A percentile compares a stretch with the other conserved stretches of the same genome.
These are phyloP conservation scores for Abscondita cerata DNA, from an alignment of 2,888 invertebrate genomes.

Conservation along the genomic window DNA sequence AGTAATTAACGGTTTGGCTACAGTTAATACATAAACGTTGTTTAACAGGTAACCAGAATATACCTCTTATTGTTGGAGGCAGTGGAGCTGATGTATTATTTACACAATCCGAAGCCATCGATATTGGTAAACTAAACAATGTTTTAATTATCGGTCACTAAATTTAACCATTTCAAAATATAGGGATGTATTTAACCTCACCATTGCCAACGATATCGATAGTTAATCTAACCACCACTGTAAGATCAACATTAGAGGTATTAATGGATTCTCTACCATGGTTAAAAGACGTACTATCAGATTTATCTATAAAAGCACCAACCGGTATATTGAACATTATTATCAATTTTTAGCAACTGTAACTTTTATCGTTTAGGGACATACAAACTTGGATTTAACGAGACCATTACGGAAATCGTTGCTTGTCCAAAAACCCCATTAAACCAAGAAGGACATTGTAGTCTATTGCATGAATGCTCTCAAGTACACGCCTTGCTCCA, in stretches of 20 bases:
- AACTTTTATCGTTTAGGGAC: conserved; percentile 8
- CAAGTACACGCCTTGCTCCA: conserved; percentile 15
- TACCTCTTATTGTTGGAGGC: no score
- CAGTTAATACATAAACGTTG: no score
- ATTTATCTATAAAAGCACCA: conserved; percentile 8
- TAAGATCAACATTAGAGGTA: background rate
- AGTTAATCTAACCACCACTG: no score
- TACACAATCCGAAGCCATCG: background rate
- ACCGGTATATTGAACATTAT: background rate
- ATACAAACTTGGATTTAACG: conserved; percentile 24
- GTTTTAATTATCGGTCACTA: no score
- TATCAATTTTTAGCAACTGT: background rate
- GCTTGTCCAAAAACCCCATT: conserved; percentile 20
- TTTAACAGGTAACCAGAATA: no score
- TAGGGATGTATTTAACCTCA: no score
- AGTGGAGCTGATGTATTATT: conserved; percentile 36
- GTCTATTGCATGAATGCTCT: conserved; percentile 19
- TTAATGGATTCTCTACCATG: conserved; percentile 13
- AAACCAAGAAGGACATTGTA: conserved; percentile 19
- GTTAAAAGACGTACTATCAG: conserved; percentile 14
- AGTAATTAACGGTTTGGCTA: no score
- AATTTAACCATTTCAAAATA: background rate
- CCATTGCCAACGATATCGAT: background rate
- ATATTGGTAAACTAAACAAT: no score
- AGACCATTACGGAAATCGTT: conserved; percentile 8